Base-by-base conservation (phyloP, 2,797 vertebrate genomes). In the Epinephelus awoara region DNA sequence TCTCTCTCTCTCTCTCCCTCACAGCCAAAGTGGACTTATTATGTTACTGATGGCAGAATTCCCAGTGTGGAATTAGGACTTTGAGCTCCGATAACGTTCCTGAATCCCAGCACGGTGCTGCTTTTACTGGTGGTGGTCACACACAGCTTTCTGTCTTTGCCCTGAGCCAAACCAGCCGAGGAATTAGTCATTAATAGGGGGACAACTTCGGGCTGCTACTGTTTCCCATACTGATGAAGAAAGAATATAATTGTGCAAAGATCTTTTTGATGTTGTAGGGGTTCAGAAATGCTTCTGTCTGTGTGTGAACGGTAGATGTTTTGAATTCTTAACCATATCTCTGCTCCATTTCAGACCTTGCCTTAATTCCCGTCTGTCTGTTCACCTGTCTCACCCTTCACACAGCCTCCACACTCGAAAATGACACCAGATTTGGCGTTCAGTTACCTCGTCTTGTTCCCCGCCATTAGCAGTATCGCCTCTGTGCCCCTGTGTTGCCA, bases 31-130 rank as follows among this genome's bases (percentile, higher is more conserved):
- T 91, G 89, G 91, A 93, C 91, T 93, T 93, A 94, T 92, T 93
- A 91, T 93, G 90, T 92, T 94, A 89, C 91, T 88, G 80, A 79
- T 93, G 94, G 91, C 94, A 93, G 80, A 86, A 87, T 93, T 94
- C 92, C 92, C 93, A 94, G 90, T 91, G 91, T 91, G 93, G 91
- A 91, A 93, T 94, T 92, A 93, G 90, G 89, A 92, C 91, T 91
- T 89, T 93, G 93, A 93, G 90, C 90, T 92, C 87, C 50, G 89
- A 92, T 92, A 91, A 89, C 84, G 90, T 89, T 92, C 81, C 91
- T 92, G 91, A 90, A 93, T 91, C 90, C 87, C 80, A 85, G 89
- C 81, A 85, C 75, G 66, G 85, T 61, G 80, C 85, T 88, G 86
- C 85, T 89, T 92, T 92, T 88, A 87, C 85, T 87, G 88, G 79